A percentile compares a stretch with the other conserved stretches of the same genome.
Conservation (phyloP, 2,113 vertebrate genomes). For the Cyphomyrus plagiostoma region DNA sequence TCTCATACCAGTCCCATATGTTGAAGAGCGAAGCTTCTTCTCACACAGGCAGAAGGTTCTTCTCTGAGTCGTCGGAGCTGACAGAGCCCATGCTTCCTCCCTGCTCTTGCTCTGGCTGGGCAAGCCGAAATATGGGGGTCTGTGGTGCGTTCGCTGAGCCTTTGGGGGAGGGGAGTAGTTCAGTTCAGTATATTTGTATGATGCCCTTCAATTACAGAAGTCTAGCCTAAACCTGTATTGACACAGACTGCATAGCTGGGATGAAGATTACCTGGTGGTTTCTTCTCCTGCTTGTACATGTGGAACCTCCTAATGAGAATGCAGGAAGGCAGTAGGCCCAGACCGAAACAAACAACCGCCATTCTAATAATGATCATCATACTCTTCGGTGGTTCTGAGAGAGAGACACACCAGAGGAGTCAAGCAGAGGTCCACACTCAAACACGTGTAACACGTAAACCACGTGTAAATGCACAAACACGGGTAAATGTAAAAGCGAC, state of each 20-base stretch:
- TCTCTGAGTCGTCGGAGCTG: constrained; percentile 38
- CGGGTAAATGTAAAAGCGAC: background rate
- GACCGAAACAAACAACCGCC: background rate
- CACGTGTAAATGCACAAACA: background rate
- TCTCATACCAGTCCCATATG: too few relatives aligned
- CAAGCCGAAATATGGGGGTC: constrained; percentile 72
- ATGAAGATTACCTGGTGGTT: background rate
- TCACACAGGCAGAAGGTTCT: constrained; percentile 46
- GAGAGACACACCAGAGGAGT: background rate
- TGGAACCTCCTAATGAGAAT: background rate
- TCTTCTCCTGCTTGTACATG: background rate
- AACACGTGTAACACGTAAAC: background rate
- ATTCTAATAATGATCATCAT: background rate
- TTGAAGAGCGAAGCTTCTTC: too few relatives aligned
- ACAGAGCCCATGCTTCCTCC: constrained; percentile 58
- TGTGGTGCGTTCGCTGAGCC: constrained; percentile 46
- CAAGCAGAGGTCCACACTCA: background rate
- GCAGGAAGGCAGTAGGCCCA: background rate
- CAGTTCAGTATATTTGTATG: background rate
- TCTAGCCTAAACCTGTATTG: background rate
- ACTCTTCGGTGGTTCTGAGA: too few relatives aligned
- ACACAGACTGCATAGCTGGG: background rate
- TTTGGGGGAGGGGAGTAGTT: background rate
- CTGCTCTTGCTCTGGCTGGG: constrained; percentile 78
- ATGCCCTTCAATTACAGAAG: background rate